These are phyloP conservation scores for Napeogenes inachia DNA, from an alignment of 2,888 invertebrate species.

Conservation along the genomic window DNA sequence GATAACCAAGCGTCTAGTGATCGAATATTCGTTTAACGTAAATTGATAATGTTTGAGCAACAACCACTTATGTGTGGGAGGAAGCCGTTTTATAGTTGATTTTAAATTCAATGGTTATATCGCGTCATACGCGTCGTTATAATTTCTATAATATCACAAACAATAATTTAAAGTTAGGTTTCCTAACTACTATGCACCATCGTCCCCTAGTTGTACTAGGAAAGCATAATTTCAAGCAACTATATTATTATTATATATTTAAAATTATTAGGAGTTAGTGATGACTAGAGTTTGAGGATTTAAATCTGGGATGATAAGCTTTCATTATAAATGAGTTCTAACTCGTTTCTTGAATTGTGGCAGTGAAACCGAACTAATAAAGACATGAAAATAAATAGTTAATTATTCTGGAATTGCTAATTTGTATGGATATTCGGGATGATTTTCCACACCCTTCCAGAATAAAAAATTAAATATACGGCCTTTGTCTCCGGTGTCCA, in stretches of 20 bases:
- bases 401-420: conserved; percentile 18
- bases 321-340: no score
- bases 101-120: neutral
- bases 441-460: conserved; percentile 81
- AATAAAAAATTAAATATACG: conserved; percentile 83
- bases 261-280: no score
- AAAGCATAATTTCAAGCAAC: no score
- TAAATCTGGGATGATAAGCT: no score
- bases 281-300: no score
- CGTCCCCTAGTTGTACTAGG: neutral
- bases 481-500: conserved; percentile 80
- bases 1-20: neutral
- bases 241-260: no score
- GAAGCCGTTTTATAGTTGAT: neutral
- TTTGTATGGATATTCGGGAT: conserved; percentile 83
- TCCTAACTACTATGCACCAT: neutral
- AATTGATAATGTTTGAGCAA: neutral
- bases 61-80: neutral
- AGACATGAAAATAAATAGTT: neutral
- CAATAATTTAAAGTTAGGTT: neutral
- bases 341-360: neutral
- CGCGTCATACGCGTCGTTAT: no score
- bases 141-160: neutral
- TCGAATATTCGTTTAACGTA: neutral
- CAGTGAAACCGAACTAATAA: conserved; percentile 16